phyloP scores from a whole-genome alignment of 1,140 invertebrate species.

The Lucilia cuprina region DNA sequence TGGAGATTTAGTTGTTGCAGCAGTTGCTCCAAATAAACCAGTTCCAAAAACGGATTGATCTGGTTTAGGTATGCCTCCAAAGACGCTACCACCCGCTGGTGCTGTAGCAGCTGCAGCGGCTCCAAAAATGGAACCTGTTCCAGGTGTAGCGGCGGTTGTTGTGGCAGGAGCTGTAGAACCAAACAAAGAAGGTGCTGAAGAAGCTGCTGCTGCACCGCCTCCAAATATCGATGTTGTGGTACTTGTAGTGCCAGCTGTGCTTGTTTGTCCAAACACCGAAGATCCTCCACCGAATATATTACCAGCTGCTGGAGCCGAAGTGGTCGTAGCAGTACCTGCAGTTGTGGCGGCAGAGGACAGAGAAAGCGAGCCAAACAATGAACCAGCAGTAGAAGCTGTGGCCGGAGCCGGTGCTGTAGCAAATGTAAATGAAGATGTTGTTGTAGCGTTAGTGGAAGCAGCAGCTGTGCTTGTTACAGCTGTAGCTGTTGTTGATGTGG shows the following conservation, averaged over 20 bases:
- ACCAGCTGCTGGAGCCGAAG: not conserved
- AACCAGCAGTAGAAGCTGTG: not conserved
- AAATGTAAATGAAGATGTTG: conserved; percentile 17
- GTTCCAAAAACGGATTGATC: conserved; percentile 51
- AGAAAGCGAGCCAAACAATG: conserved; percentile 13
- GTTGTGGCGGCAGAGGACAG: not conserved
- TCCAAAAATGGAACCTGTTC: conserved; percentile 4
- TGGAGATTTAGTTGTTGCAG: conserved; percentile 39
- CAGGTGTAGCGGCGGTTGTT: not conserved
- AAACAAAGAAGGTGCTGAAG: not conserved
- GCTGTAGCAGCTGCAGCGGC: conserved; percentile 18
- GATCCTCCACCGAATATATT: conserved; percentile 10
- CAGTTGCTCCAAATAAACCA: conserved; percentile 49
- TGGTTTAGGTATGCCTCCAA: conserved; percentile 52
- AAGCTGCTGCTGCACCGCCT: not conserved
- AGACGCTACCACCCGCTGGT: conserved; percentile 45
- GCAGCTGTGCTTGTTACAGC: not conserved
- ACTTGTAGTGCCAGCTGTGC: conserved; percentile 26
- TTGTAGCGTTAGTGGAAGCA: not conserved
- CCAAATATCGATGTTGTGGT: conserved; percentile 43
- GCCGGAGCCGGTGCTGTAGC: not conserved
- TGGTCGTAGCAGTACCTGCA: conserved; percentile 8
- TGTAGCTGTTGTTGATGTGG: not conserved
- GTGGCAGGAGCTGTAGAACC: conserved; percentile 5
- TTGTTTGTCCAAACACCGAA: conserved; percentile 25